phyloP scores from a whole-genome alignment of 1,140 invertebrate genomes.

The Diabrotica virgifera region DNA sequence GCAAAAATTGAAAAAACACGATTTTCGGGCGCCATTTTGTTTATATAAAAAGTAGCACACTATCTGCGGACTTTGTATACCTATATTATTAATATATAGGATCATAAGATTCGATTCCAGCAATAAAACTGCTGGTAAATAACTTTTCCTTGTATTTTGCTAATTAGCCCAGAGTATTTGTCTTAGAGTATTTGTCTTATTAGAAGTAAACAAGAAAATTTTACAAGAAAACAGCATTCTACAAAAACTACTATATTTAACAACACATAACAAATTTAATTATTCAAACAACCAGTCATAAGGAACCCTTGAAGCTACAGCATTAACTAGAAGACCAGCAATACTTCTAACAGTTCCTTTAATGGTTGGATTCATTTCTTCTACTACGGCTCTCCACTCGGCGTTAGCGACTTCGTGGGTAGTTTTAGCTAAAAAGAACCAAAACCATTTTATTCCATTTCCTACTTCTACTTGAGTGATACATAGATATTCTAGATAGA shows the following conservation, averaged over 20 bases:
- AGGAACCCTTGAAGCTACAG: background rate
- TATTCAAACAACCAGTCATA: background rate
- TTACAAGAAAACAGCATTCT: too few species aligned
- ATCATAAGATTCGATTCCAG: too few species aligned
- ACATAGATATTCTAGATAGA: slow-evolving; percentile 43
- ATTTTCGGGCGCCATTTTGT: too few species aligned
- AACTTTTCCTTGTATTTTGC: too few species aligned
- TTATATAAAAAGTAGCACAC: too few species aligned
- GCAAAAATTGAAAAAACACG: too few species aligned
- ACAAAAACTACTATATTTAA: background rate
- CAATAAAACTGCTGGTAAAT: too few species aligned
- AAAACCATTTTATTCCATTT: slow-evolving; percentile 39
- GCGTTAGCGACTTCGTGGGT: background rate
- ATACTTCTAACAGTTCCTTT: background rate
- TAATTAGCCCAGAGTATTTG: too few species aligned
- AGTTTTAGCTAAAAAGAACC: background rate
- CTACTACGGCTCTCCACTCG: background rate
- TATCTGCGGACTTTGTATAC: too few species aligned
- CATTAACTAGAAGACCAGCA: background rate
- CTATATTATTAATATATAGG: too few species aligned
- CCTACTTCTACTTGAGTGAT: slow-evolving; percentile 6
- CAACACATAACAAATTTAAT: background rate
- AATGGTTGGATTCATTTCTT: background rate
- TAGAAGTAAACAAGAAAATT: too few species aligned
- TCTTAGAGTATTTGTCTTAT: too few species aligned